Evolutionary conservation across 2,113 vertebrate species (phyloP), one percentile per base, ranked within the genome.

Genomic region (Natator depressus): DNA sequence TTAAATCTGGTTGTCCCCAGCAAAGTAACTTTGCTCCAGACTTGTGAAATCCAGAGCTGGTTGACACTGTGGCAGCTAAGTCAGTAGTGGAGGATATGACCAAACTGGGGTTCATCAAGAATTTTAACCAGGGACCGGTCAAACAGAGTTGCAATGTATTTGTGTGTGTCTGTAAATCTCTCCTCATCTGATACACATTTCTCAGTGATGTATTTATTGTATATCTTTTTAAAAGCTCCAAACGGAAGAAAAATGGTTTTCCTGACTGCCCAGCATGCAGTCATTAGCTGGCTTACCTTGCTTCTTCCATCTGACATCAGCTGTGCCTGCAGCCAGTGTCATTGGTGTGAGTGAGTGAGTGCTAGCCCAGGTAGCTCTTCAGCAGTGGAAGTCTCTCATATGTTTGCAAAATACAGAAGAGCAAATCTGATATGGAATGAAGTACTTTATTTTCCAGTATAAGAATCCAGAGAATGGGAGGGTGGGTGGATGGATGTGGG

Each of bases 301-400:
- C 24, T 11, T 51, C 35, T 54, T 13, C 59, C 35, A 27, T 35
- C 22, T 42, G 14, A 42, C 20, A 22, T 55, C 57, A 57, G 8
- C 53, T 54, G 20, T 54, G 20, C 53, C 53, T 54, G 8, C 53
- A 22, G 53, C 53, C 53, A 54, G 53, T 54, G 53, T 54, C 53
- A 54, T 54, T 54, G 20, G 53, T 22, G 20, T 54, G 53, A 22
- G 53, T 42, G 69, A 17, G 1, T 0, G 14, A 46, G 62, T 0
- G 2, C 5, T 55, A 79, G 75, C 51, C 76, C 42, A 91, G 59
- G 24, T 17, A 9, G 8, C 22, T 12, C 82, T 82, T 46, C 2
- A 50, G 50, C 19, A 2, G 1, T 9, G 79, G 29, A 25, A 29
- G 13, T 31, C 38, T 31, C 38, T 55, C 1, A 1, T 0, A 0